These are phyloP conservation scores for Rhynchonycteris naso DNA, from an alignment of 2,797 vertebrate species.

Conservation along the genomic window DNA sequence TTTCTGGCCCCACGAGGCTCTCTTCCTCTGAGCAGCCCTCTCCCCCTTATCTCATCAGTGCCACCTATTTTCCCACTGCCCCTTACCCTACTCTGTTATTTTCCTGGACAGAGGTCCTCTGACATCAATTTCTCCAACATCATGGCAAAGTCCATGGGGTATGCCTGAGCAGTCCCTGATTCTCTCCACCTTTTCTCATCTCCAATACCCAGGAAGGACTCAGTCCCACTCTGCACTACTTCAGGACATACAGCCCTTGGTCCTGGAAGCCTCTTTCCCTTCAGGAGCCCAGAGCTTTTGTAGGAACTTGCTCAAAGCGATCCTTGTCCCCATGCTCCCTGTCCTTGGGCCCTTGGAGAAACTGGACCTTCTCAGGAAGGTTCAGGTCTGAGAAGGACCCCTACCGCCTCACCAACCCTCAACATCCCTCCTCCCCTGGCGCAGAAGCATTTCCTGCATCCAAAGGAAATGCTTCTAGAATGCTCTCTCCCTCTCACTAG, in stretches of 20 bases:
- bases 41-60: not conserved
- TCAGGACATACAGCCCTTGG: not conserved
- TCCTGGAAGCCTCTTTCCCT: not conserved
- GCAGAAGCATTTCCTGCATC: not conserved
- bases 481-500: not conserved
- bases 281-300: not conserved
- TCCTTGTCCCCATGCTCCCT: too few relatives aligned
- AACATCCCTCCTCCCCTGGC: not conserved
- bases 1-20: not conserved
- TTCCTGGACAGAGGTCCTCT: not conserved
- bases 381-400: not conserved
- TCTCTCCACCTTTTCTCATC: not conserved
- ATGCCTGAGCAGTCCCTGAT: not conserved
- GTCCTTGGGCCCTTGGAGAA: not conserved
- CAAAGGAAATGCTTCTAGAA: not conserved
- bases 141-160: not conserved
- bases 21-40: not conserved
- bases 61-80: not conserved
- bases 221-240: not conserved
- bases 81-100: not conserved
- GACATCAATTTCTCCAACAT: not conserved
- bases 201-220: not conserved
- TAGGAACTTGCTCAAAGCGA: not conserved
- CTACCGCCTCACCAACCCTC: not conserved
- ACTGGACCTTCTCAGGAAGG: not conserved